Evolutionary conservation across 1,140 invertebrate species (phyloP), one percentile per base, ranked within the genome.

Genomic region (Sitobion miscanthi): DNA sequence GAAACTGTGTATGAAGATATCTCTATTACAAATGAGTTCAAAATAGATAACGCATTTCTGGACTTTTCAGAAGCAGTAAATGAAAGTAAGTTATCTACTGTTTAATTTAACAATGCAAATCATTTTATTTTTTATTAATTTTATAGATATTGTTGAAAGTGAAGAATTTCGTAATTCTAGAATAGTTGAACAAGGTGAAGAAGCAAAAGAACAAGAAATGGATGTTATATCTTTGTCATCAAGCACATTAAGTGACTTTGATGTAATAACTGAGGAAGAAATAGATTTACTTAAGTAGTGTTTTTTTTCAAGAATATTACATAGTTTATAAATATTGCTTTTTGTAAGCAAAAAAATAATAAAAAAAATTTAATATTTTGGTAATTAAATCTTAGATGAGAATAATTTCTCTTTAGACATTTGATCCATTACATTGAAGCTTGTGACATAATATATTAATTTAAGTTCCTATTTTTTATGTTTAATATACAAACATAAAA

Each of bases 241-340:
- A 14, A 92, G 90, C 11, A 83, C 90, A 92, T 83, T 92, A 83
- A 92, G 90, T 92, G 90, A 92, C 35, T 92, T 92, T 92, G 90
- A 92, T 42, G 77, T 92, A 49, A 92, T 92, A 83, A 82, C 90
- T 52, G 90, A 92, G 11, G 90, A 92, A n/a, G 90, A 92, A 92
- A 92, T 92, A 57, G 82, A 92, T 92, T 83, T 92, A 82, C 90
- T 92, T 82, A 49, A 92, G n/a, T 83, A 92, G 35, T 35, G 23
- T 83, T 38, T n/a, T 57, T 90, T 90, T 69, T 45, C 7, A 69
- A 90, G 0, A 69, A 69, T 69, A 69, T 45, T 35, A 47, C 5
- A 90, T 90, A 90, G 88, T 38, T 57, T 57, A 25, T 1, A 54
- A 69, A 45, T 90, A 69, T 69, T 45, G 11, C n/a, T 69, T 69